These are phyloP conservation scores for Aromia moschata DNA, from an alignment of 2,888 invertebrate species.

Conservation along the genomic window DNA sequence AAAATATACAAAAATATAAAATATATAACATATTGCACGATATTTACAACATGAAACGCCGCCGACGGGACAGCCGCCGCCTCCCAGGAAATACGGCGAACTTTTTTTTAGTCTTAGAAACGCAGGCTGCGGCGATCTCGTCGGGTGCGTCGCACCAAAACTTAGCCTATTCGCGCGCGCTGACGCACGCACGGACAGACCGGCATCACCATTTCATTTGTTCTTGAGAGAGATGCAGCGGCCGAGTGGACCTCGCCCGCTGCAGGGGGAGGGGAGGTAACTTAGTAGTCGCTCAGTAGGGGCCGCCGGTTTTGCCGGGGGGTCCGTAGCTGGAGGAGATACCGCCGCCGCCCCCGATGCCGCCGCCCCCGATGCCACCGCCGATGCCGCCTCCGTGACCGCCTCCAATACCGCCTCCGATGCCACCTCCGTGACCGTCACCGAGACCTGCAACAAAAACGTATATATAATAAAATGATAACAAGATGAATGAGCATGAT, in stretches of 20 bases:
- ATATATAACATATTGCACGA: slow-evolving; percentile 57
- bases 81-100: slow-evolving; percentile 42
- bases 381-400: slow-evolving; percentile 53
- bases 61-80: slow-evolving; percentile 31
- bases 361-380: slow-evolving; percentile 53
- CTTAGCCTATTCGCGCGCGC: slow-evolving; percentile 8
- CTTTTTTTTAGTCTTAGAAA: slow-evolving; percentile 46
- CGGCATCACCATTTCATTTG: slow-evolving; percentile 38
- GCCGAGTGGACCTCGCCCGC: too few relatives aligned
- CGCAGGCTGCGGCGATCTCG: slow-evolving; percentile 36
- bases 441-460: slow-evolving; percentile 37
- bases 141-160: slow-evolving; percentile 30
- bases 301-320: slow-evolving; percentile 61
- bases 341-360: slow-evolving; percentile 55
- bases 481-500: too few relatives aligned
- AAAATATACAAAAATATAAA: slow-evolving; percentile 53
- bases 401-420: slow-evolving; percentile 53
- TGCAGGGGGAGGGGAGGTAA: too few relatives aligned
- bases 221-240: too few relatives aligned
- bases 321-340: slow-evolving; percentile 61
- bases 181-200: slow-evolving; percentile 17
- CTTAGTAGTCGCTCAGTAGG: slow-evolving; percentile 29
- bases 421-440: slow-evolving; percentile 47
- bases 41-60: slow-evolving; percentile 54
- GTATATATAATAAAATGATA: too few relatives aligned